These are phyloP conservation scores for Hycleus phaleratus DNA, from an alignment of 1,140 invertebrate species.

Conservation along the genomic window DNA sequence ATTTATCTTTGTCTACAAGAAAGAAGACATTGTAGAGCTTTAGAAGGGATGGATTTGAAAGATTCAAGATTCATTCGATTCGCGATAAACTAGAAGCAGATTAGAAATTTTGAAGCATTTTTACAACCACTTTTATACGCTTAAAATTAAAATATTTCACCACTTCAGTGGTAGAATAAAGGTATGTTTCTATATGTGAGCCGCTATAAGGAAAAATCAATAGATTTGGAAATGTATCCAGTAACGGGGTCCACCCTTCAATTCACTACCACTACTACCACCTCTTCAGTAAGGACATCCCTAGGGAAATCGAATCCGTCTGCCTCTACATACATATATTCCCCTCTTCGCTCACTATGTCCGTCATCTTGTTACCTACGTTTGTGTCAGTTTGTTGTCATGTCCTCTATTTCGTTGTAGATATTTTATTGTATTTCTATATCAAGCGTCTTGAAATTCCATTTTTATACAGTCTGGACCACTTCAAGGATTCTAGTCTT, in stretches of 20 bases:
- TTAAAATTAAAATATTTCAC: too few relatives aligned
- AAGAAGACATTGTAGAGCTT: too few relatives aligned
- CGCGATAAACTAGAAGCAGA: too few relatives aligned
- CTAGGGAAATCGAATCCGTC: slow-evolving; percentile 18
- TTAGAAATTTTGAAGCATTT: too few relatives aligned
- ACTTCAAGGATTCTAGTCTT: too few relatives aligned
- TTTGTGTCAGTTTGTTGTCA: slow-evolving; percentile 15
- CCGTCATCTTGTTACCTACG: slow-evolving; percentile 20
- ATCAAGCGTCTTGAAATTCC: not conserved
- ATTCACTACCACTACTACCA: too few relatives aligned
- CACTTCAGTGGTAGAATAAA: not conserved
- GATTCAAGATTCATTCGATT: too few relatives aligned
- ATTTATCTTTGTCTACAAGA: too few relatives aligned
- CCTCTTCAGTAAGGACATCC: slow-evolving; percentile 11
- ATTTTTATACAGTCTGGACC: too few relatives aligned
- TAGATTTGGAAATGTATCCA: slow-evolving; percentile 14
- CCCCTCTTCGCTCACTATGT: slow-evolving; percentile 2
- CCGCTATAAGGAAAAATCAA: slow-evolving; percentile 13
- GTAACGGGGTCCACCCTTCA: slow-evolving; percentile 9
- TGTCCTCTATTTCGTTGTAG: slow-evolving; percentile 6
- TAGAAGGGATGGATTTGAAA: too few relatives aligned
- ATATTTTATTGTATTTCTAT: slow-evolving; percentile 14
- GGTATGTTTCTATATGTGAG: not conserved
- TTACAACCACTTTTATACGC: too few relatives aligned
- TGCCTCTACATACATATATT: not conserved